Conservation (phyloP, 2,888 invertebrate species). For the Cephus runcator region DNA sequence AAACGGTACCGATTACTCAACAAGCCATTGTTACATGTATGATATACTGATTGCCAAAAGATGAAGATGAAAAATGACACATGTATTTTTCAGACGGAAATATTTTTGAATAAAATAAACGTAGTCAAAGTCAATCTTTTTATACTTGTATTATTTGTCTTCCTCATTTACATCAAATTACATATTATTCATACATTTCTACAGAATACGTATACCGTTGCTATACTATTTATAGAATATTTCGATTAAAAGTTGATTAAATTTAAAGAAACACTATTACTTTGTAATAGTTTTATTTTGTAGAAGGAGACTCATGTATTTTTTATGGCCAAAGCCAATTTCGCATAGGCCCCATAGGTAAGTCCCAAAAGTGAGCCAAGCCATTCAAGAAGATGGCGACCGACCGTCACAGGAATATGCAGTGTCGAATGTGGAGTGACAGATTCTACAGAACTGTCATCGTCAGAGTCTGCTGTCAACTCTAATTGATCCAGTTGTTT, state of each 20-base stretch:
- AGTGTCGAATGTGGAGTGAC: conserved; percentile 29
- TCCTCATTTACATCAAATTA: background rate
- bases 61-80: conserved; percentile 42
- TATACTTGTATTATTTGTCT: background rate
- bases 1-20: conserved; percentile 32
- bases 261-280: background rate
- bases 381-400: conserved; percentile 49
- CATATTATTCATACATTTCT: background rate
- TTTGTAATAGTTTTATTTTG: background rate
- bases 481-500: conserved; percentile 33
- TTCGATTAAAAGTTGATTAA: background rate
- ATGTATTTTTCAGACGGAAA: conserved; percentile 62
- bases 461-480: conserved; percentile 27
- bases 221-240: background rate
- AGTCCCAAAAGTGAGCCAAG: conserved; percentile 43
- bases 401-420: conserved; percentile 41
- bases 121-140: conserved; percentile 36
- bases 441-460: conserved; percentile 33
- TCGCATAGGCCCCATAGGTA: conserved; percentile 41
- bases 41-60: conserved; percentile 50
- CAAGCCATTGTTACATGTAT: conserved; percentile 43
- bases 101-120: conserved; percentile 63
- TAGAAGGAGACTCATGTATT: background rate
- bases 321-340: conserved; percentile 29
- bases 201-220: background rate